Evolutionary conservation across 2,888 invertebrate species (phyloP).

Genomic region (Xestia sexstrigata): DNA sequence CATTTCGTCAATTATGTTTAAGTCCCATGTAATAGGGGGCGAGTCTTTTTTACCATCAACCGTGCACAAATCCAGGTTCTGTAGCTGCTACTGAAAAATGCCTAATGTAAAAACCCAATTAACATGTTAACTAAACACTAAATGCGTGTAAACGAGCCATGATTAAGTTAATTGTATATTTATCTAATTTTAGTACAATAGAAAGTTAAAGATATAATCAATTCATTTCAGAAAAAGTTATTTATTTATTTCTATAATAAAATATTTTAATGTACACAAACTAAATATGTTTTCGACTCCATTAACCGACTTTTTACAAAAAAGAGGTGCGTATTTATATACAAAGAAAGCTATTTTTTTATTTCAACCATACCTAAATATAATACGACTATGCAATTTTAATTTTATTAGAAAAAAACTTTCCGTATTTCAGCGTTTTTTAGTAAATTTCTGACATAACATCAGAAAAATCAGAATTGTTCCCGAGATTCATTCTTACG

Average conservation of each 20-base stretch:
- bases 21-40: neutral
- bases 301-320: slow-evolving; percentile 56
- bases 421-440: neutral
- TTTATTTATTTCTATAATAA: slow-evolving; percentile 34
- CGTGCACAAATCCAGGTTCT: neutral
- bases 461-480: slow-evolving; percentile 30
- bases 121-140: slow-evolving; percentile 7
- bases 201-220: slow-evolving; percentile 52
- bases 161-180: slow-evolving; percentile 13
- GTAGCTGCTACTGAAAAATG: neutral
- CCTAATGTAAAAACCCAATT: too few relatives aligned
- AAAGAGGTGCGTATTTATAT: slow-evolving; percentile 55
- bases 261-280: slow-evolving; percentile 41
- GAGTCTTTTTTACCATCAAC: neutral
- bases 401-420: slow-evolving; percentile 16
- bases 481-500: slow-evolving; percentile 42
- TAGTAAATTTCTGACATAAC: slow-evolving; percentile 2
- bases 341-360: slow-evolving; percentile 56
- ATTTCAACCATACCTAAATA: slow-evolving; percentile 57
- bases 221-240: slow-evolving; percentile 37
- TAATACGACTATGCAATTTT: slow-evolving; percentile 45
- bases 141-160: slow-evolving; percentile 7
- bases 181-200: slow-evolving; percentile 34
- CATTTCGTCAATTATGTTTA: neutral
- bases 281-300: slow-evolving; percentile 50